These are phyloP conservation scores for Poeciliopsis prolifica DNA, from an alignment of 2,113 vertebrate genomes.

Conservation along the genomic window DNA sequence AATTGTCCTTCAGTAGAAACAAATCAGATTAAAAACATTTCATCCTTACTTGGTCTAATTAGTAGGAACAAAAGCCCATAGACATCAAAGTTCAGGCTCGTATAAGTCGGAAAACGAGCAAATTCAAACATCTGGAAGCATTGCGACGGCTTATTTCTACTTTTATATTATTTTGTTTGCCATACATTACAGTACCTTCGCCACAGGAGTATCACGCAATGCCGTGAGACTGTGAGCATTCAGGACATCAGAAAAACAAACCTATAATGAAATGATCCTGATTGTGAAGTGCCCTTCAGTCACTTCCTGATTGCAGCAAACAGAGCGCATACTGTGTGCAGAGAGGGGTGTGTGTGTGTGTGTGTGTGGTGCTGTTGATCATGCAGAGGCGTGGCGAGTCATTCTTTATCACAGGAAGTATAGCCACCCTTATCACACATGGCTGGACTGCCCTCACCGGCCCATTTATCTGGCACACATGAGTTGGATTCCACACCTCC, in stretches of 20 bases:
- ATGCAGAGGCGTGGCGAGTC: conserved; percentile 53
- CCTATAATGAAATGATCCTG: conserved; percentile 11
- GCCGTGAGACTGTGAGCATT: conserved; percentile 1
- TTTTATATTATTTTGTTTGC: not conserved
- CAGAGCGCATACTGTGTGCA: conserved; percentile 8
- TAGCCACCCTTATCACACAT: conserved; percentile 63
- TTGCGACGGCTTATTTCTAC: not conserved
- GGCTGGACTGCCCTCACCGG: conserved; percentile 58
- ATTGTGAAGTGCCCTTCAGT: conserved; percentile 6
- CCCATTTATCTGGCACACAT: conserved; percentile 64
- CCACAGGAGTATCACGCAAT: not conserved
- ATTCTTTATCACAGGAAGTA: conserved; percentile 73
- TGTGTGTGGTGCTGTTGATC: conserved; percentile 54
- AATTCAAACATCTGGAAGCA: not conserved
- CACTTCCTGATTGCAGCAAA: conserved; percentile 37
- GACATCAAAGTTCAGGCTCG: not conserved
- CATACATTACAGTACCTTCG: not conserved
- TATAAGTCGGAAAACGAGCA: not conserved
- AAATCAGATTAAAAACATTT: not conserved
- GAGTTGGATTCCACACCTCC: conserved; percentile 59
- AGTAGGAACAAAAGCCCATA: not conserved
- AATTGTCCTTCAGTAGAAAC: not conserved
- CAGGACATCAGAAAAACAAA: conserved; percentile 6
- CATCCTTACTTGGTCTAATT: rapidly evolving
- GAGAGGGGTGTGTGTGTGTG: conserved; percentile 11